Conservation (phyloP, 2,888 invertebrate genomes). For the Hypena proboscidalis region DNA sequence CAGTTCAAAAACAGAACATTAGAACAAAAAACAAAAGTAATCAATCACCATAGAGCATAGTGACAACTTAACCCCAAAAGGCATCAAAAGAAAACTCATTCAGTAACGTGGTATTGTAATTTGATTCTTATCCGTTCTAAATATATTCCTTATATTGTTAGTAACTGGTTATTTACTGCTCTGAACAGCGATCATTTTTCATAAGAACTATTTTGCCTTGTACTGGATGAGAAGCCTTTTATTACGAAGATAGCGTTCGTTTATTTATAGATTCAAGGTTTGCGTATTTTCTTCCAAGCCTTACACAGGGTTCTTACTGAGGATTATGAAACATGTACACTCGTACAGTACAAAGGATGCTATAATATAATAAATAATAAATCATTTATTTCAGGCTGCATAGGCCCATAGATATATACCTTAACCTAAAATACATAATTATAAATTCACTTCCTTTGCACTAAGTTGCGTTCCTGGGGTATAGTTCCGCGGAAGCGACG, state of each 20-base stretch:
- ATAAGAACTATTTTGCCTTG: constrained; percentile 47
- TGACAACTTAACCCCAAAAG: too few species aligned
- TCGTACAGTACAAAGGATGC: not conserved
- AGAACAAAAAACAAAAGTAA: too few species aligned
- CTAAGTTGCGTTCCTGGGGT: too few species aligned
- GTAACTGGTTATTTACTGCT: constrained; percentile 17
- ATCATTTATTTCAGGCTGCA: too few species aligned
- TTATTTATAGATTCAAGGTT: constrained; percentile 50
- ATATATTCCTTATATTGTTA: constrained; percentile 7
- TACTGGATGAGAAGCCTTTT: constrained; percentile 56
- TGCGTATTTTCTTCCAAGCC: constrained; percentile 17
- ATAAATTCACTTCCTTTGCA: too few species aligned
- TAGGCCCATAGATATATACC: too few species aligned
- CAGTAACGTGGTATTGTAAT: not conserved
- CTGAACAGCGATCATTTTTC: constrained; percentile 32
- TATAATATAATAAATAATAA: not conserved
- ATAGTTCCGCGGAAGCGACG: too few species aligned
- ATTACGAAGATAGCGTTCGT: constrained; percentile 32
- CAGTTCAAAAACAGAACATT: too few species aligned
- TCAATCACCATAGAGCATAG: too few species aligned
- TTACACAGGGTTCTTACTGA: not conserved
- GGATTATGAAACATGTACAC: constrained; percentile 1
- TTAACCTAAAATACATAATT: too few species aligned
- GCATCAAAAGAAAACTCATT: too few species aligned
- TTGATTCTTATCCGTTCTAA: constrained; percentile 4